Evolutionary conservation across 2,888 invertebrate species (phyloP), one percentile per base, ranked within the genome.

Genomic region (Hydroisotoma schaefferi): DNA sequence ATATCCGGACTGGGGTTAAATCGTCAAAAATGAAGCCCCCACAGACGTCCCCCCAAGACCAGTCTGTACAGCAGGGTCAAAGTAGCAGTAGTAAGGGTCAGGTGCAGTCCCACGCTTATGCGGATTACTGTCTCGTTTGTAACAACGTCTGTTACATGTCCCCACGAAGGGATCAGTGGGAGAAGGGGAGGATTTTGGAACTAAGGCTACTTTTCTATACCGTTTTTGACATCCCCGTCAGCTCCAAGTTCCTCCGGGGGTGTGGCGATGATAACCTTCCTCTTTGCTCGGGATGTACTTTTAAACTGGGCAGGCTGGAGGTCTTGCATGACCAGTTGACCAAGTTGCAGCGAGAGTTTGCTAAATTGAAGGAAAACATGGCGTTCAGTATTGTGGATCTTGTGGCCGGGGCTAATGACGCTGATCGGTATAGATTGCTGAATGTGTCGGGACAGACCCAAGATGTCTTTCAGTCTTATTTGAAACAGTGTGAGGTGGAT

Each of bases 321-420:
- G 33, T 33, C 18, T 47, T 70, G 23, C 57, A 61, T n/a, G 53
- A 60, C 20, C 63, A 63, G 47, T 40, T 68, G 38, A 47, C 47
- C 8, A 38, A 49, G 5, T 22, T 68, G 1, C 60, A 70, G 26
- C n/a, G 60, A 38, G 65, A 65, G 20, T 67, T 63, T 49, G 48
- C 65, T 27, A 56, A 56, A 33, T 53, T 70, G 22, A 53, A 57
- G 22, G 60, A 63, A 26, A 66, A 56, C 12, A 61, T 70, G n/a
- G 70, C 68, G 2, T 63, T 61, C 29, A 59, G 66, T 5, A 68
- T 68, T 55, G 63, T 67, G 12, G 68, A 70, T 49, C 40, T 67
- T 44, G 67, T 69, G 1, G 65, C 61, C 15, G 57, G 59, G 8
- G 43, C 59, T 37, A 61, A 60, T 12, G 28, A 49, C 10, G 49